Evolutionary conservation across 2,113 vertebrate species (phyloP).

Genomic region (Mirza zaza): DNA sequence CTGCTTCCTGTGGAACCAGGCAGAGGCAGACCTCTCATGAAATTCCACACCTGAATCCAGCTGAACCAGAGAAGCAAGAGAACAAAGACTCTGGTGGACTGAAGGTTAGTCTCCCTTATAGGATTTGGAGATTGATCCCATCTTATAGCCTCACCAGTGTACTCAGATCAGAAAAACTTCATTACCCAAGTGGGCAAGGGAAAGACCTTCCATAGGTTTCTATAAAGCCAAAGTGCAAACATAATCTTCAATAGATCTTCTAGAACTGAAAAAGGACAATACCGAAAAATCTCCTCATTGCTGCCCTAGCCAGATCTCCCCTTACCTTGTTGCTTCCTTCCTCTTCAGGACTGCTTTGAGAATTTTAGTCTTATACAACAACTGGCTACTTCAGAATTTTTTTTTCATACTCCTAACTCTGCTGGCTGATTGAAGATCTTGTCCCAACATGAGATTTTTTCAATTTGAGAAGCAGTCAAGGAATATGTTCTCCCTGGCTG

Average conservation of each 20-base stretch:
- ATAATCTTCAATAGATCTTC: not conserved
- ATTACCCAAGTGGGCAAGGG: not conserved
- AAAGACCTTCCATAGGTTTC: not conserved
- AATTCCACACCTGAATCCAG: not conserved
- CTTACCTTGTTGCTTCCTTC: not conserved
- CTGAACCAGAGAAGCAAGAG: not conserved
- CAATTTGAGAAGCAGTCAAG: not conserved
- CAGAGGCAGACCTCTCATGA: not conserved
- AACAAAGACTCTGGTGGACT: not conserved
- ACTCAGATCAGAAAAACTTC: not conserved
- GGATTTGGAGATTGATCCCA: not conserved
- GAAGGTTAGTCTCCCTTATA: not conserved
- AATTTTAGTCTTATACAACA: not conserved
- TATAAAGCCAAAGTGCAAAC: not conserved
- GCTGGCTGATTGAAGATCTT: not conserved
- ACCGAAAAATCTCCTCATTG: not conserved
- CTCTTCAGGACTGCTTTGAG: not conserved
- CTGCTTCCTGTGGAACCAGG: not conserved
- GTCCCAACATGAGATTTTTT: not conserved
- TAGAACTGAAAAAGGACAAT: not conserved
- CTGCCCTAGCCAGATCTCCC: fast-evolving
- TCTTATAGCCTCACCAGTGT: not conserved
- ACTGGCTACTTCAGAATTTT: not conserved
- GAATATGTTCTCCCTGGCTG: not conserved
- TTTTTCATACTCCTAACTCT: not conserved